A percentile compares a stretch with the other conserved stretches of the same genome.
phyloP scores from a whole-genome alignment of 35 echinoderm and acorn worm genomes.

The Chiridota heheva region DNA sequence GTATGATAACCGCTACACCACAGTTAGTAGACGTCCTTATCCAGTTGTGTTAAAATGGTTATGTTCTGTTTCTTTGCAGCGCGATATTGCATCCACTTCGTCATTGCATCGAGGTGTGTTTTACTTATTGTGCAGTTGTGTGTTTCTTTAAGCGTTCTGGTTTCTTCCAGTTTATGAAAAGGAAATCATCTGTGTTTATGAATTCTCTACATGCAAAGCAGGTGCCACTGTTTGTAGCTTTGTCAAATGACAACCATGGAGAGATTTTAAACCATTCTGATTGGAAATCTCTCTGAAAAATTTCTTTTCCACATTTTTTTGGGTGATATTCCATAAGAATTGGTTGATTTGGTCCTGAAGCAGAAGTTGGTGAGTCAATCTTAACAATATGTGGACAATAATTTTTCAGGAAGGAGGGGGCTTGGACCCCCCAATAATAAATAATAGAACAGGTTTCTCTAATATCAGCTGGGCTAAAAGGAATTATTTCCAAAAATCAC shows the following conservation, averaged over 20 bases:
- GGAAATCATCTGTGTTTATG: conserved; percentile 8
- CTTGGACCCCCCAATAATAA: background rate
- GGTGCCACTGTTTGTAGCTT: background rate
- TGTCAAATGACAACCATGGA: conserved; percentile 30
- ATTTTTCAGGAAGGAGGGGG: background rate
- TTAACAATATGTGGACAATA: background rate
- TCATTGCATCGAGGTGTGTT: conserved; percentile 24
- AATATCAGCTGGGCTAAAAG: background rate
- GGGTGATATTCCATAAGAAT: background rate
- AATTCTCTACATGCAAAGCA: conserved; percentile 38
- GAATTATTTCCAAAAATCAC: background rate
- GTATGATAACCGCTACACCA: too few relatives aligned
- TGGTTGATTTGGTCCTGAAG: conserved; percentile 19
- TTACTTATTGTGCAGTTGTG: background rate
- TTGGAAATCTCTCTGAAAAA: conserved; percentile 4
- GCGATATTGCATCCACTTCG: conserved; percentile 24
- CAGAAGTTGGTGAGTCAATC: background rate
- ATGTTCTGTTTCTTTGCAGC: background rate
- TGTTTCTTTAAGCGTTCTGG: conserved; percentile 33
- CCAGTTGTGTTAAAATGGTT: conserved; percentile 40
- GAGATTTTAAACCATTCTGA: conserved; percentile 30
- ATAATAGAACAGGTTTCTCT: background rate
- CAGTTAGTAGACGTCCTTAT: conserved; percentile 10
- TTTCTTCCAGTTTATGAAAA: conserved; percentile 46
- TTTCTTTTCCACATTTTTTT: conserved; percentile 15